Evolutionary conservation across 2,888 invertebrate species (phyloP), one percentile per base, ranked within the genome.

Genomic region (Craniophora ligustri): DNA sequence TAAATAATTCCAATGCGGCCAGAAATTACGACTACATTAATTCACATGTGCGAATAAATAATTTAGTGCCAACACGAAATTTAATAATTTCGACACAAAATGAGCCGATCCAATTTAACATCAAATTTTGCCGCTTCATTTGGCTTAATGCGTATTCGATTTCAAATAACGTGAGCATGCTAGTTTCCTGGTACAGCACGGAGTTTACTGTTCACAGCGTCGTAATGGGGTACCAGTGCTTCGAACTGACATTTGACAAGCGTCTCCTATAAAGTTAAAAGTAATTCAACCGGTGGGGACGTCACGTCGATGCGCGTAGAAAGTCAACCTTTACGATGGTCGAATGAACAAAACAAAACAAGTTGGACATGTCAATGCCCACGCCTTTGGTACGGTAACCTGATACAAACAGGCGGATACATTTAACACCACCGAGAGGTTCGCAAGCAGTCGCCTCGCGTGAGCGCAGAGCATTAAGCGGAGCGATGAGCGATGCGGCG

Each of bases 321-420:
- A 87, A 91, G 88, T 88, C 89, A 91, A 90, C 88, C 89, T 91
- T 91, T 86, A 84, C 82, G 83, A 88, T 79, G 89, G 82, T 86
- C 81, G 86, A 87, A 76, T 88, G 89, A 90, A 88, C 88, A 88
- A 85, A 91, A 91, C 88, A 91, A 92, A 92, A 92, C 91, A 91
- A 91, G 88, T 87, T 82, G 84, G 86, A 90, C 91, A 91, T 88
- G 92, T 91, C 92, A 89, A 91, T 93, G 93, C 93, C 92, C 92
- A 93, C 93, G 93, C 93, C 90, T 92, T 88, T 84, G 83, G 85
- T 86, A 89, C 85, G 82, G 93, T 91, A 93, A 93, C 91, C 82
- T 79, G 93, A 93, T 92, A 92, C 87, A 84, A 85, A 81, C 85
- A 82, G 85, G 85, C 88, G 88, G 89, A 90, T 91, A 91, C 92